Conservation (phyloP, 2,113 vertebrate genomes). For the Turnix velox region DNA sequence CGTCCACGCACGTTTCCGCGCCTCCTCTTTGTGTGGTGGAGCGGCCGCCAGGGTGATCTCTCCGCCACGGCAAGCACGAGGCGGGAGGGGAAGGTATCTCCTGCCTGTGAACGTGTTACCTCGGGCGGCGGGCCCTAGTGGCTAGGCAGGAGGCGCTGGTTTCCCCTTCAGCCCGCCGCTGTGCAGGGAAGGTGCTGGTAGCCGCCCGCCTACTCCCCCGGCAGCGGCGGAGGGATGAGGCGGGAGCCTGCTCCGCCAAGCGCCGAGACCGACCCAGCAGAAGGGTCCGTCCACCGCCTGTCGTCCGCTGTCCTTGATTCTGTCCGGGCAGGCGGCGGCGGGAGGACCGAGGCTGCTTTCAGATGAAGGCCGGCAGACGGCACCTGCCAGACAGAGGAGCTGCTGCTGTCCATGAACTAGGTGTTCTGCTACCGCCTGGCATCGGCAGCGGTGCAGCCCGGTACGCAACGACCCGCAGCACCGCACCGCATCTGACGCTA, state of each 20-base stretch:
- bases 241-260: no score
- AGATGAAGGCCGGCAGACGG: background rate
- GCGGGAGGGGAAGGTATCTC: background rate
- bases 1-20: background rate
- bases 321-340: background rate
- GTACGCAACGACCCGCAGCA: background rate
- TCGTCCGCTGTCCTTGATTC: background rate
- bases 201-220: background rate
- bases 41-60: background rate
- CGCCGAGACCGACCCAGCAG: background rate
- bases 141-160: background rate
- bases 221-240: background rate
- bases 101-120: background rate
- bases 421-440: background rate
- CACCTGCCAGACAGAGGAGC: background rate
- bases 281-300: background rate
- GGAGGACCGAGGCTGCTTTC: background rate
- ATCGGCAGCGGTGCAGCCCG: background rate
- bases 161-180: background rate
- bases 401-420: background rate
- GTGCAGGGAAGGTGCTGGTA: background rate
- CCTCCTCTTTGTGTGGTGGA: background rate
- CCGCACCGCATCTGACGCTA: no score
- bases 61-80: background rate
- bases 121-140: background rate